Base-by-base conservation (phyloP, 1,140 invertebrate genomes). In the Brachionus asplanchnoidis region DNA sequence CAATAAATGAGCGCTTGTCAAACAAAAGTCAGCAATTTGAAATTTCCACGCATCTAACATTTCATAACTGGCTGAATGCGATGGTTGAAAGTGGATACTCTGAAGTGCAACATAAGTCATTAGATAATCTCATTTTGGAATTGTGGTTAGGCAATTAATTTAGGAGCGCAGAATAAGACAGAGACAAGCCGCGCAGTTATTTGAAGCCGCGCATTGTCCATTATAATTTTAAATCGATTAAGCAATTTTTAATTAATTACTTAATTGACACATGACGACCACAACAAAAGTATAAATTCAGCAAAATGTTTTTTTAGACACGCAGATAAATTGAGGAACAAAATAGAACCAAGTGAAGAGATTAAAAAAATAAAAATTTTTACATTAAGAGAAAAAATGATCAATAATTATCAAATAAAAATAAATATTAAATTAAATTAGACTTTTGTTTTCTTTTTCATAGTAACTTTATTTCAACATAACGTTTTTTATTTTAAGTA, bases 41-140 rank as follows among this genome's bases (percentile, higher is more conserved):
- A 60, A 60, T 60, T 60, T 17, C 53, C 53, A 60, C 8, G 23
- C 26, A 68, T 68, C 28, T 68, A 68, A 68, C 32, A 68, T 68
- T 68, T 68, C 66, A 68, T 68, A 68, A 36, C 20, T n/a, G 26
- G 12, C 11, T 66, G 20, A 7, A 28, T 28, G 32, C 32, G 5
- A 36, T 68, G 11, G 6, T 26, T 68, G 26, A 12, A 28, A 68
- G 32, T 60, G 53, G 66, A 68, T 68, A 68, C 66, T 68, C 66
- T 68, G 66, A 68, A 68, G 66, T 68, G 66, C 32, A 68, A 68
- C 66, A 68, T 68, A 68, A 68, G 66, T 60, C 66, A 68, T 68
- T 68, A 40, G 26, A 68, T 68, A 68, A 68, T 68, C 66, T 68
- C 26, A 68, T 68, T 68, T 68, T 14, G 23, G 14, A 14, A 46